phyloP scores from a whole-genome alignment of 2,888 invertebrate genomes.

The Brachycybe producta region DNA sequence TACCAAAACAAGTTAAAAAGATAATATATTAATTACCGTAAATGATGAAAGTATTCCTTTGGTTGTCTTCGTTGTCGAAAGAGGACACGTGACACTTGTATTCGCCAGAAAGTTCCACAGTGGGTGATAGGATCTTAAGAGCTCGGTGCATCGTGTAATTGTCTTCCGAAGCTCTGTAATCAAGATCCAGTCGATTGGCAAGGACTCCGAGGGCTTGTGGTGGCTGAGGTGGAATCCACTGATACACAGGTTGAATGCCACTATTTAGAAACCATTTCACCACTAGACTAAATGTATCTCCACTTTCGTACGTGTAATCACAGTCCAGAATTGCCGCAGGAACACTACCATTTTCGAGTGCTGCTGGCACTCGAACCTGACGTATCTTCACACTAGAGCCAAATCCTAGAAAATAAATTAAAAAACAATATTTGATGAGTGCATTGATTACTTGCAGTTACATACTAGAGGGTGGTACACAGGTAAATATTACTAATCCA shows the following conservation, averaged over 20 bases:
- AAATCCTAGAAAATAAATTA: too few relatives aligned
- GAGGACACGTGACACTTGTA: constrained; percentile 9
- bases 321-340: constrained; percentile 9
- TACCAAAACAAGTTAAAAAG: too few relatives aligned
- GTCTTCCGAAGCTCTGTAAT: constrained; percentile 8
- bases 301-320: constrained; percentile 10
- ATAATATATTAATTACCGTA: constrained; percentile 14
- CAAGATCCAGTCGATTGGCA: constrained; percentile 11
- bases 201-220: constrained; percentile 9
- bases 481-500: too few relatives aligned
- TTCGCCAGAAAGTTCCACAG: constrained; percentile 8
- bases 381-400: too few relatives aligned
- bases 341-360: constrained; percentile 6
- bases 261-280: constrained; percentile 14
- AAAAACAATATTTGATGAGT: too few relatives aligned
- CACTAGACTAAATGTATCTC: constrained; percentile 3
- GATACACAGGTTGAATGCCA: constrained; percentile 5
- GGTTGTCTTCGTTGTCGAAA: constrained; percentile 9
- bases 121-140: constrained; percentile 9
- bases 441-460: too few relatives aligned
- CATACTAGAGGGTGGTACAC: too few relatives aligned
- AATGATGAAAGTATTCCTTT: constrained; percentile 2
- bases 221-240: constrained; percentile 13
- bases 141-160: constrained; percentile 13
- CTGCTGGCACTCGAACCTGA: too few relatives aligned